Percentiles rank a stretch among this genome's conserved stretches.
Conservation (phyloP, 2,113 vertebrate species). For the Peucedramus taeniatus region DNA sequence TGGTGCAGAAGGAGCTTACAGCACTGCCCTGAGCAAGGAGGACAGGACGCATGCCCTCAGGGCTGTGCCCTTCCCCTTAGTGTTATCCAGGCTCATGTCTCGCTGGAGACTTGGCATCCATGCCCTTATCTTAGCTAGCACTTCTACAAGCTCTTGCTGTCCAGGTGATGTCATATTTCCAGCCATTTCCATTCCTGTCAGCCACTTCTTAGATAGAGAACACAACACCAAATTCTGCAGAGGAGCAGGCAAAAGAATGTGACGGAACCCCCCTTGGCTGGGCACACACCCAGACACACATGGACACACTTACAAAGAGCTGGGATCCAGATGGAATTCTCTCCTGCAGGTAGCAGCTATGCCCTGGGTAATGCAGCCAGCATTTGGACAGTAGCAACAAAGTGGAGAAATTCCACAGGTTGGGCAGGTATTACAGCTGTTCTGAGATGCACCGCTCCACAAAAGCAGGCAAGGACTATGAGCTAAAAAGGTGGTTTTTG, state of each 20-base stretch:
- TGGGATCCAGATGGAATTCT: background rate
- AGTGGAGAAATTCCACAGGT: background rate
- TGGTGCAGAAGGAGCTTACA: background rate
- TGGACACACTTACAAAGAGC: accelerated
- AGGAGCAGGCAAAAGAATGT: background rate
- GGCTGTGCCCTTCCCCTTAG: background rate
- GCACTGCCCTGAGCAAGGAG: background rate
- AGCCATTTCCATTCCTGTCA: background rate
- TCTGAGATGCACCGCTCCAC: background rate
- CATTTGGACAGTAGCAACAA: background rate
- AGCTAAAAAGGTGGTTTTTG: background rate
- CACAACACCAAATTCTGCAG: background rate
- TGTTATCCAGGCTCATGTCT: background rate
- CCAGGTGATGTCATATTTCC: background rate
- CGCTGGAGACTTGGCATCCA: background rate
- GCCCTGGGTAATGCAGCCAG: accelerated
- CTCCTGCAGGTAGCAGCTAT: background rate
- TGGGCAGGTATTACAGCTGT: background rate
- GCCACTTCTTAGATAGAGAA: background rate
- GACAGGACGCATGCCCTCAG: accelerated
- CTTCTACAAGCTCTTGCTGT: background rate
- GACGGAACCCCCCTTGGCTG: background rate
- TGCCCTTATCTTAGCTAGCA: background rate
- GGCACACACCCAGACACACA: accelerated
- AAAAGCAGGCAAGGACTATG: background rate